Base-by-base conservation (phyloP, 2,888 invertebrate genomes). In the Maniola hyperantus region DNA sequence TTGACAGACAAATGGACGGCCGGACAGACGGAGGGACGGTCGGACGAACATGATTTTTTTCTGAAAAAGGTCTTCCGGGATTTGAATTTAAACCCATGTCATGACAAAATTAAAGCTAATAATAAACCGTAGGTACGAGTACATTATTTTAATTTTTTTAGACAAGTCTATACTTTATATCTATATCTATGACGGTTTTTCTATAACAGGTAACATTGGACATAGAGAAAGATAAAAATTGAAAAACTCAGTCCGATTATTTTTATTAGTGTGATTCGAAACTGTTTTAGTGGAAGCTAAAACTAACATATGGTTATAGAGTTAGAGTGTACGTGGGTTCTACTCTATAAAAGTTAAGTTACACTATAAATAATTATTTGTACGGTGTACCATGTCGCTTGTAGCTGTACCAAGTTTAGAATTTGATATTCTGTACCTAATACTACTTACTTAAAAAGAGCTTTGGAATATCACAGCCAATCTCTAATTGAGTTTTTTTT, bases 271-370 rank as follows among this genome's bases (percentile, higher is more conserved):
- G 20, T 51, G 18, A 61, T 51, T 61, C 26, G 51, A 51, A 51
- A 51, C 39, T 20, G 42, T 53, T 61, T 50, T n/a, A 61, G 42
- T 20, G 42, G 13, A 39, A 13, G 7, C 50, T 61, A 61, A 61
- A 61, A 51, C 61, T 61, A 61, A 51, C 15, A 36, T 61, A 51
- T 13, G 51, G 42, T 51, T 51, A 61, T 51, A 51, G 61, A 26
- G 61, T n/a, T 36, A 6, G 57, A 42, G 20, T 39, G 57, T 42
- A 57, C 42, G 42, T 39, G 42, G 48, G 44, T n/a, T 5, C n/a
- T 6, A 42, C 10, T 6, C 36, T 42, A 42, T 57, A 42, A 57
- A 57, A 18, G 11, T 20, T 57, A 20, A 57, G 20, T 20, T 42
- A 7, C 13, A 57, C 39, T 57, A 10, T 57, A 20, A 20, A 42